A percentile compares a stretch with the other conserved stretches of the same genome.
Conservation (phyloP, 2,888 invertebrate species). For the Chymomyza amoena region DNA sequence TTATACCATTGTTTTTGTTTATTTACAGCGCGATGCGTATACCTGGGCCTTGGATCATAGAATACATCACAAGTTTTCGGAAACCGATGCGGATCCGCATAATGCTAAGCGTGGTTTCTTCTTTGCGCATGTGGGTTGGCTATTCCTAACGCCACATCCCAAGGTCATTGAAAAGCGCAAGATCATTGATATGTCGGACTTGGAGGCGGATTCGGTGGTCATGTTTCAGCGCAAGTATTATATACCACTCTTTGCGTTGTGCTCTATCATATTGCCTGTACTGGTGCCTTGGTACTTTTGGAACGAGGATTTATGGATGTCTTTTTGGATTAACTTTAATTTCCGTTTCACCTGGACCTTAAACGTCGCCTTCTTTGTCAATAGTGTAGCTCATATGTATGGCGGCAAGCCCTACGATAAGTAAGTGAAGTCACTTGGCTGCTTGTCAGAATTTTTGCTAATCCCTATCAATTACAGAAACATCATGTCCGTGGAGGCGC, state of each 20-base stretch:
- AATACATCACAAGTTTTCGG: conserved; percentile 93
- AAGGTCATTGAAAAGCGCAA: conserved; percentile 85
- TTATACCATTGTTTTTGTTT: background rate
- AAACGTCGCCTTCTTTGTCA: conserved; percentile 96
- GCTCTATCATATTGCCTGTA: conserved; percentile 85
- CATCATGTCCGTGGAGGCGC: conserved; percentile 86
- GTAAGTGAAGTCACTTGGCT: conserved; percentile 78
- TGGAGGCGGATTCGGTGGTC: conserved; percentile 86
- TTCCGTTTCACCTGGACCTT: conserved; percentile 90
- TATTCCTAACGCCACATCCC: conserved; percentile 91
- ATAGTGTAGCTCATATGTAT: conserved; percentile 95
- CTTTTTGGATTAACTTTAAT: conserved; percentile 91
- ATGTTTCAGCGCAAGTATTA: conserved; percentile 88
- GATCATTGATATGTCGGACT: conserved; percentile 85
- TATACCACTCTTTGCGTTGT: conserved; percentile 85
- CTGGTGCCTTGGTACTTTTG: conserved; percentile 90
- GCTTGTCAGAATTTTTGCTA: background rate
- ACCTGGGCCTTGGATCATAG: conserved; percentile 93
- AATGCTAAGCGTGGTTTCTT: conserved; percentile 92
- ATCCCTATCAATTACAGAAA: conserved; percentile 79
- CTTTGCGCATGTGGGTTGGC: conserved; percentile 96
- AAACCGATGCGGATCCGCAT: conserved; percentile 87
- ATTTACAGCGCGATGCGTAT: conserved; percentile 86
- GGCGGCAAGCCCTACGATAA: conserved; percentile 95
- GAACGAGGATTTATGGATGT: conserved; percentile 87